Percentiles rank a stretch among this genome's conserved stretches.
These are phyloP conservation scores for Subacronicta megacephala DNA, from an alignment of 2,888 invertebrate species.

Conservation along the genomic window DNA sequence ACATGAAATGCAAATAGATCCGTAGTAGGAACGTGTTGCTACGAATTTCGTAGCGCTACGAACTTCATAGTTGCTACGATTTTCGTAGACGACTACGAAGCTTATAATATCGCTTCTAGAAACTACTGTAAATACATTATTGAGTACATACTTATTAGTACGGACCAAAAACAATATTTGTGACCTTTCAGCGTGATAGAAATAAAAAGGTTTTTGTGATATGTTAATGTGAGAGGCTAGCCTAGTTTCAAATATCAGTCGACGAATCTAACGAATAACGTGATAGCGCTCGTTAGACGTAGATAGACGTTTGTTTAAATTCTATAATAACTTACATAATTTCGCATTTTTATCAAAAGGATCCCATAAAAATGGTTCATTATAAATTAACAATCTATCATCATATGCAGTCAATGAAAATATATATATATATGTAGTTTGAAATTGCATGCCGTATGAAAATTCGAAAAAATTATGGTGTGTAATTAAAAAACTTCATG, in stretches of 20 bases:
- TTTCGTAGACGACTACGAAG: slow-evolving; percentile 30
- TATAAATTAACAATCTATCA: too few relatives aligned
- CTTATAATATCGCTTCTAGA: slow-evolving; percentile 15
- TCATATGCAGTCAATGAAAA: too few relatives aligned
- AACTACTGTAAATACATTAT: neutral
- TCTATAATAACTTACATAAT: neutral
- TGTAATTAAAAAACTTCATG: too few relatives aligned
- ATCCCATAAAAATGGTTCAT: too few relatives aligned
- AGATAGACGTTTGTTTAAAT: too few relatives aligned
- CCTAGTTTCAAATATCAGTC: slow-evolving; percentile 46
- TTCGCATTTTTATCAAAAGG: neutral
- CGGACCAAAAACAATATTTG: slow-evolving; percentile 8
- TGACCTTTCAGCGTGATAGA: slow-evolving; percentile 31
- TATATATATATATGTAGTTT: too few relatives aligned
- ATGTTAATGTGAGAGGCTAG: slow-evolving; percentile 40
- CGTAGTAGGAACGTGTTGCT: neutral
- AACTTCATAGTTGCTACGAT: slow-evolving; percentile 32
- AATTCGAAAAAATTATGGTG: too few relatives aligned
- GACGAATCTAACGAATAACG: slow-evolving; percentile 36
- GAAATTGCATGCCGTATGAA: too few relatives aligned
- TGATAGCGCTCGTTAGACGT: slow-evolving; percentile 2
- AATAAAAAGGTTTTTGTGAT: slow-evolving; percentile 36
- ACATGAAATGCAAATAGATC: neutral
- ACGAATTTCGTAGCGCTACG: neutral
- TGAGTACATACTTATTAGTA: neutral